Percentiles rank a stretch among this genome's conserved stretches.
phyloP scores from a whole-genome alignment of 2,113 vertebrate species.

The Geothlypis trichas region DNA sequence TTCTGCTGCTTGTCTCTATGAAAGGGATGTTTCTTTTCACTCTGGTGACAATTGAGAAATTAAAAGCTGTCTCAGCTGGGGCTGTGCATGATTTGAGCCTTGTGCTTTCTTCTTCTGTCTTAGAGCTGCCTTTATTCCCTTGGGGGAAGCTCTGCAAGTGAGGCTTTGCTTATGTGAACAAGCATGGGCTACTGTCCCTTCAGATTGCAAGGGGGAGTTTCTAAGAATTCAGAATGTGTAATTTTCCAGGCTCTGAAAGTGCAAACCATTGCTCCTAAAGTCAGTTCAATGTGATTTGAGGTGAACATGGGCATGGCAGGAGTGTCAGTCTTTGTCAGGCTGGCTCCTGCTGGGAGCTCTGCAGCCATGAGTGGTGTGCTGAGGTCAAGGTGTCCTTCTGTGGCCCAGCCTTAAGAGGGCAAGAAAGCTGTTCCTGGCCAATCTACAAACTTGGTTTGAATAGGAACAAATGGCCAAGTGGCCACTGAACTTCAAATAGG shows the following conservation, averaged over 20 bases:
- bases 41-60: neutral
- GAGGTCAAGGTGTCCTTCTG: neutral
- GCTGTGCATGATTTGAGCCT: neutral
- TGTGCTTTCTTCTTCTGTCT: neutral
- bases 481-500: neutral
- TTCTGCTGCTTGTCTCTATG: neutral
- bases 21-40: neutral
- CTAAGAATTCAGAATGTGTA: neutral
- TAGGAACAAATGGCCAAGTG: neutral
- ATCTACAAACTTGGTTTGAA: neutral
- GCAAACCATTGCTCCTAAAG: neutral
- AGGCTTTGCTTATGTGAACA: neutral
- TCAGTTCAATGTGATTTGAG: accelerated
- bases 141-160: neutral
- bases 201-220: neutral
- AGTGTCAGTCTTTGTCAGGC: neutral
- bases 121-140: neutral
- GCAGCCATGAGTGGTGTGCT: accelerated
- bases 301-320: neutral
- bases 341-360: neutral
- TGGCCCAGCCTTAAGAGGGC: neutral
- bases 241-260: neutral
- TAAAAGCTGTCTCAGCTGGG: neutral
- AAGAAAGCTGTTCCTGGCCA: neutral
- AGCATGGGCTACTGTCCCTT: neutral